These are phyloP conservation scores for Gouania willdenowi DNA, from an alignment of 2,797 vertebrate genomes.

Conservation along the genomic window DNA sequence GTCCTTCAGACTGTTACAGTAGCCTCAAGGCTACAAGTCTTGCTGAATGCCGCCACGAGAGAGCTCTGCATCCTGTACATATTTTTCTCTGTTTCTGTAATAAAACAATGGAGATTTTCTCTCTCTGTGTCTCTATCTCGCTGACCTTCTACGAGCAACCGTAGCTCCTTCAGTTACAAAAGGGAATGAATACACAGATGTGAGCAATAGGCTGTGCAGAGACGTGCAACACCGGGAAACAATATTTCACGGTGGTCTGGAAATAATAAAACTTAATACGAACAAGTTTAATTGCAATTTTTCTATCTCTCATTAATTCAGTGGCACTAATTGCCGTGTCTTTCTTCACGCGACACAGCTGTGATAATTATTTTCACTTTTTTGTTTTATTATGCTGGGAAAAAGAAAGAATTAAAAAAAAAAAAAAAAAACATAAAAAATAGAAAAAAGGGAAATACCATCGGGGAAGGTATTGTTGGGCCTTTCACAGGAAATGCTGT, in stretches of 20 bases:
- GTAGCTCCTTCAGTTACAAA: constrained; percentile 6
- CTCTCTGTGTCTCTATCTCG: no score
- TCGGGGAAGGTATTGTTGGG: constrained; percentile 2
- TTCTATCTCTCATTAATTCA: constrained; percentile 69
- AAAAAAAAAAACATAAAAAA: constrained; percentile 17
- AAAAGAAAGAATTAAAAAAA: not conserved
- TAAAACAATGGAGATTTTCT: no score
- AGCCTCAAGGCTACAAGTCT: no score
- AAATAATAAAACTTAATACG: constrained; percentile 66
- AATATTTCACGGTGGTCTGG: constrained; percentile 58
- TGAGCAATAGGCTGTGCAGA: constrained; percentile 36
- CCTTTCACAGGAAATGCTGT: constrained; percentile 16
- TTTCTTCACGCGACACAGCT: constrained; percentile 19
- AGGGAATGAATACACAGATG: constrained; percentile 21
- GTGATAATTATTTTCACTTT: constrained; percentile 57
- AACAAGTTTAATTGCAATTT: constrained; percentile 67
- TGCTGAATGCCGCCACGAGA: no score
- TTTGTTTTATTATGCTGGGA: constrained; percentile 22
- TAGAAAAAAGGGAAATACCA: constrained; percentile 9
- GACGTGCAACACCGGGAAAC: constrained; percentile 31
- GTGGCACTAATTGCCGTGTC: constrained; percentile 59
- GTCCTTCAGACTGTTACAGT: no score
- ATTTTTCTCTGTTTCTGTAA: no score
- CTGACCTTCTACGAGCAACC: constrained; percentile 8
- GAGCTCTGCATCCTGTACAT: no score